phyloP scores from a whole-genome alignment of 2,113 vertebrate species.

The Crotalus horridus region DNA sequence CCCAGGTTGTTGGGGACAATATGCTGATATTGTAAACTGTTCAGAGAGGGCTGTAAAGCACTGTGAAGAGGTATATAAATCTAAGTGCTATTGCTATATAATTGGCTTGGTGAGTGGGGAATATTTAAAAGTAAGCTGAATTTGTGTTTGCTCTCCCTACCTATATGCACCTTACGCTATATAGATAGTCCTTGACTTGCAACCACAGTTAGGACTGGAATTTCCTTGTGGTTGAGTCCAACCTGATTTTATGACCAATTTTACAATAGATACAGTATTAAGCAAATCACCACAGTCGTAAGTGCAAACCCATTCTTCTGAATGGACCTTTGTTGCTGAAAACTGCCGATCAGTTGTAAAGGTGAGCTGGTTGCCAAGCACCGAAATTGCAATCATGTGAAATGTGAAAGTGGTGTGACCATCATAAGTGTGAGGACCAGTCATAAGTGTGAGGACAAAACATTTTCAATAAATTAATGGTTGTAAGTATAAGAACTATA shows the following conservation, averaged over 20 bases:
- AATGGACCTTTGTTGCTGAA: background rate
- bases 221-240: background rate
- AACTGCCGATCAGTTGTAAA: background rate
- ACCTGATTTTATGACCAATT: background rate
- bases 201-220: background rate
- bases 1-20: background rate
- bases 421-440: background rate
- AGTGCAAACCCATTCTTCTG: background rate
- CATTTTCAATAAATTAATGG: background rate
- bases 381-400: background rate
- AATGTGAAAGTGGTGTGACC: background rate
- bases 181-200: background rate
- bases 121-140: background rate
- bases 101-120: background rate
- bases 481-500: background rate
- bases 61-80: background rate
- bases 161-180: constrained; percentile 4
- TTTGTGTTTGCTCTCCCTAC: background rate
- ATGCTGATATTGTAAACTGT: background rate
- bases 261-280: background rate
- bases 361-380: background rate
- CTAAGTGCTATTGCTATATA: background rate
- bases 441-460: background rate
- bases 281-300: background rate
- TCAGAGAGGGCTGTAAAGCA: background rate